phyloP scores from a whole-genome alignment of 2,113 vertebrate genomes.

The Phalacrocorax pelagicus region DNA sequence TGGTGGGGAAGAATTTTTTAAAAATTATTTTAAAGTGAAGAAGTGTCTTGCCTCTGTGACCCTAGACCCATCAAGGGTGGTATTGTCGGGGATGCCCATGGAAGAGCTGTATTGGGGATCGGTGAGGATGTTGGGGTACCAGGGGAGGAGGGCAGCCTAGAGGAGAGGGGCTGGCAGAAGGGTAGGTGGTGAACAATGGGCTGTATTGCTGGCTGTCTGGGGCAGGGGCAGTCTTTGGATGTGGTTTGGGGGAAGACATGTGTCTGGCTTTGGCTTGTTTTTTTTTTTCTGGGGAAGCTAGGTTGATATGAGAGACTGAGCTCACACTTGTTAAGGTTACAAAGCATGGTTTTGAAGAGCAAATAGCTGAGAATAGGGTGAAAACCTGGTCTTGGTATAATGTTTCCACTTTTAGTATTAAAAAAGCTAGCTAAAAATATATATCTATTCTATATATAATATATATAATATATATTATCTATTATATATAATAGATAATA shows the following conservation, averaged over 20 bases:
- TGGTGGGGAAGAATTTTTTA: not conserved
- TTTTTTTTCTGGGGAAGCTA: not conserved
- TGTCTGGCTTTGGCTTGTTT: not conserved
- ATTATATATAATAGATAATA: too few relatives aligned
- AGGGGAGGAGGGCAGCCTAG: too few relatives aligned
- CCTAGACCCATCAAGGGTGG: not conserved
- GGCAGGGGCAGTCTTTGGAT: not conserved
- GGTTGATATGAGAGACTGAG: not conserved
- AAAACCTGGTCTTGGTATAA: not conserved
- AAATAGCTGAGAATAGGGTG: not conserved
- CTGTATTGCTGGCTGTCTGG: not conserved
- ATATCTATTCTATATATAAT: too few relatives aligned
- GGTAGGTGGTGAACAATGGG: not conserved
- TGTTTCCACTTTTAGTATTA: not conserved
- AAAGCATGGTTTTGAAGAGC: not conserved
- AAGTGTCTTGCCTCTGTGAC: not conserved
- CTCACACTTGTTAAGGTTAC: not conserved
- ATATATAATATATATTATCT: too few relatives aligned
- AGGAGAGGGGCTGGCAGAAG: not conserved
- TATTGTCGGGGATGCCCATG: not conserved
- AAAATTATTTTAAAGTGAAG: not conserved
- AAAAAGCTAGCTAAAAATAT: not conserved
- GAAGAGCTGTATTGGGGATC: not conserved
- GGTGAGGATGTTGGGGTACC: not conserved
- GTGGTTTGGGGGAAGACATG: not conserved